These are phyloP conservation scores for Metopolophium dirhodum DNA, from an alignment of 1,140 invertebrate species.

Conservation along the genomic window DNA sequence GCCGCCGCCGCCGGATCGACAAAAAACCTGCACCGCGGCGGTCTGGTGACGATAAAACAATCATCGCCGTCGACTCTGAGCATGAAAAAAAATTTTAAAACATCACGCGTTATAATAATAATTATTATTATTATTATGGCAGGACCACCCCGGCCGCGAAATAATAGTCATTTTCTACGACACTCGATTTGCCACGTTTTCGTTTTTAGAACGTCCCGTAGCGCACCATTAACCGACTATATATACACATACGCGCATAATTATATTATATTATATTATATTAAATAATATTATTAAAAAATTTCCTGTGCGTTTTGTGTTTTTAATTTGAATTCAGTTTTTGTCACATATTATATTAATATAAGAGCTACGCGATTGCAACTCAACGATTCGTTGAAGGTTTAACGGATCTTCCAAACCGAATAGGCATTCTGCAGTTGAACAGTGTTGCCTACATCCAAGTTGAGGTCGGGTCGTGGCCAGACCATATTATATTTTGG, in stretches of 20 bases:
- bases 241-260: background rate
- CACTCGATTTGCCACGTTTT: background rate
- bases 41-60: constrained; percentile 27
- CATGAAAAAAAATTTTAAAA: background rate
- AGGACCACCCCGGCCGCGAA: background rate
- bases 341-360: background rate
- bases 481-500: too few species aligned
- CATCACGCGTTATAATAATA: background rate
- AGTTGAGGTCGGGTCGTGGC: too few species aligned
- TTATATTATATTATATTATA: too few species aligned
- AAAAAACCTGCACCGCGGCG: background rate
- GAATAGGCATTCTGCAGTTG: background rate
- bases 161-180: constrained; percentile 1
- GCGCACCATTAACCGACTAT: background rate
- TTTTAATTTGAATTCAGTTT: background rate
- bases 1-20: background rate
- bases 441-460: background rate
- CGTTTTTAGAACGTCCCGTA: background rate
- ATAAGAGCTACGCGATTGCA: background rate
- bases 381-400: background rate
- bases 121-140: background rate
- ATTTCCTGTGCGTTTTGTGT: background rate
- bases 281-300: background rate
- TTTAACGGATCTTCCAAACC: background rate
- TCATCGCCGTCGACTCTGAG: background rate